Evolutionary conservation across 1,140 invertebrate genomes (phyloP), one percentile per base, ranked within the genome.

Genomic region (Druon quercuslanigerum): DNA sequence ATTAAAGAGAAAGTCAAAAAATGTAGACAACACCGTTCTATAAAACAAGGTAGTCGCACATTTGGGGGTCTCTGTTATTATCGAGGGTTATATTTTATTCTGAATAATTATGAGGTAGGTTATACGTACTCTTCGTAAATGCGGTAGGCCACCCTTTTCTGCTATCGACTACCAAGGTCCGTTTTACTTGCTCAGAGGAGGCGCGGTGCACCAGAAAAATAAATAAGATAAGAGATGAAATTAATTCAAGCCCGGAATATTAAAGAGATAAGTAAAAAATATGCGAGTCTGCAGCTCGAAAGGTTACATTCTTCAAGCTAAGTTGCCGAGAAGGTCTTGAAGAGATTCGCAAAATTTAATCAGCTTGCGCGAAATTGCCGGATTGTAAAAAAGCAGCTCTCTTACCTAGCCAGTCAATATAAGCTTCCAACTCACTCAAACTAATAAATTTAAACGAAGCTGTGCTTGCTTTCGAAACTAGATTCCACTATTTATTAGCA

Each of bases 81-180:
- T 91, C 87, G 89, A 89, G 85, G 87, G 86, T 85, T 90, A 90
- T 87, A 91, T 90, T 91, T 90, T 87, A 89, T 89, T 87, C 84
- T 90, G 88, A 91, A 91, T 91, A 91, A 90, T 88, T 87, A 91
- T 90, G 87, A 90, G 82, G 79, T 72, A 74, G 82, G 78, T 77
- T 80, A 81, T 86, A 81, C 73, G 52, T 79, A 80, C 83, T 82
- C 52, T 71, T 81, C 72, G 78, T 74, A 56, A 76, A 13, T 71
- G 17, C 66, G 11, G 51, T 50, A 50, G 51, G 20, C 66, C 77
- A 60, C 71, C 76, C 46, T 75, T 80, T 80, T 73, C 76, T 77
- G 76, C 77, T 84, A 84, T 82, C 82, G 76, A 83, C 75, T 84
- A 74, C 60, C 77, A 66, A 71, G 50, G 56, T 76, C n/a, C 74